These are phyloP conservation scores for Bambusicola thoracicus DNA, from an alignment of 2,113 vertebrate genomes.

Conservation along the genomic window DNA sequence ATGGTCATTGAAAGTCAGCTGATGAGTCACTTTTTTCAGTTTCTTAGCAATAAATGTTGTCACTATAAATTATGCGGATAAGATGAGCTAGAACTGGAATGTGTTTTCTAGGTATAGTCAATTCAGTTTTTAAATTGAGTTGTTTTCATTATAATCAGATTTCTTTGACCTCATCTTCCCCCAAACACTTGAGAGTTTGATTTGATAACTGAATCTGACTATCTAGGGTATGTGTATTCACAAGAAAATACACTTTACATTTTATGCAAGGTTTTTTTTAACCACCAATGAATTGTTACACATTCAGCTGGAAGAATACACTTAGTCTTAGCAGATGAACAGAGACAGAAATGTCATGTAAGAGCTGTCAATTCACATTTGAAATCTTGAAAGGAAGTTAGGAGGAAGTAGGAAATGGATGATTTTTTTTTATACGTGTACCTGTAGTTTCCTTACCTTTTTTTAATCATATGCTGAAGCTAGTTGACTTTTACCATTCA, in stretches of 20 bases:
- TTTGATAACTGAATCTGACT: neutral
- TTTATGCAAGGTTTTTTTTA: neutral
- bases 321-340: neutral
- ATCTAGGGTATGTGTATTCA: neutral
- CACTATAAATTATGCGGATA: neutral
- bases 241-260: neutral
- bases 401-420: neutral
- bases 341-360: neutral
- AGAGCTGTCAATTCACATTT: neutral
- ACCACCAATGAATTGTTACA: neutral
- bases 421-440: neutral
- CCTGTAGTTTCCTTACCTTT: neutral
- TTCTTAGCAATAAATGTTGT: neutral
- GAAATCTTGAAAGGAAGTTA: neutral
- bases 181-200: neutral
- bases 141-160: neutral
- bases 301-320: neutral
- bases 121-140: neutral
- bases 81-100: neutral
- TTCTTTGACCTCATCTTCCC: neutral
- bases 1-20: slow-evolving; percentile 17
- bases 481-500: neutral
- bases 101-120: neutral
- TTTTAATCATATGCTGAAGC: neutral
- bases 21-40: slow-evolving; percentile 54